Base-by-base conservation (phyloP, 92 coral and sea anemone genomes). In the Plumapathes pennacea region DNA sequence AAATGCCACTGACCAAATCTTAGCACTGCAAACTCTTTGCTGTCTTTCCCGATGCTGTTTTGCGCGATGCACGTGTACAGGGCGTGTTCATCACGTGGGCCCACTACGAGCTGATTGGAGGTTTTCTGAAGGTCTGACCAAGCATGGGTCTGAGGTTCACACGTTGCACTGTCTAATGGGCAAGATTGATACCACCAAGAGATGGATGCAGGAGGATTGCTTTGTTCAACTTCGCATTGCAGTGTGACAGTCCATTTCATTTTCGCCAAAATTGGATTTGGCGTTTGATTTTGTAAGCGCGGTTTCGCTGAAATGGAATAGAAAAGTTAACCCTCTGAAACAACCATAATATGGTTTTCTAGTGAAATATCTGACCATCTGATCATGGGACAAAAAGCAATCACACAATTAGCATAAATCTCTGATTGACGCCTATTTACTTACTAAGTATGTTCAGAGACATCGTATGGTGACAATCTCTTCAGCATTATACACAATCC, bases 21-120 rank as follows among this genome's bases (percentile, higher is more conserved):
- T n/a, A 64, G 61, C 14, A 85, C 41, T 24, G 77, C 64, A 57
- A 59, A 85, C 30, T 58, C 54, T 24, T 56, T 3, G 12, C 74
- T 23, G 21, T 85, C 92, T 5, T 38, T 28, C 3, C 92, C 92
- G 23, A 69, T 52, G 5, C 36, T 32, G 49, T 85, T 85, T 27
- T 46, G 48, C 41, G 88, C 92, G 8, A 41, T 54, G 43, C 92
- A 85, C 54, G 62, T 82, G 52, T 74, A 85, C 20, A 85, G 70
- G 49, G 53, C 57, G 27, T 80, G 77, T 30, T 50, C 26, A 10
- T 31, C 15, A 31, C 30, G 53, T 21, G 73, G 67, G 2, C 57
- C 52, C 12, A 72, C 48, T 23, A 31, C 14, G 25, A 80, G 3
- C 4, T 22, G 27, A 25, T 45, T 57, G 10, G 38, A 27, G 46